phyloP scores from a whole-genome alignment of 2,797 vertebrate species.

The Xiphophorus birchmanni region DNA sequence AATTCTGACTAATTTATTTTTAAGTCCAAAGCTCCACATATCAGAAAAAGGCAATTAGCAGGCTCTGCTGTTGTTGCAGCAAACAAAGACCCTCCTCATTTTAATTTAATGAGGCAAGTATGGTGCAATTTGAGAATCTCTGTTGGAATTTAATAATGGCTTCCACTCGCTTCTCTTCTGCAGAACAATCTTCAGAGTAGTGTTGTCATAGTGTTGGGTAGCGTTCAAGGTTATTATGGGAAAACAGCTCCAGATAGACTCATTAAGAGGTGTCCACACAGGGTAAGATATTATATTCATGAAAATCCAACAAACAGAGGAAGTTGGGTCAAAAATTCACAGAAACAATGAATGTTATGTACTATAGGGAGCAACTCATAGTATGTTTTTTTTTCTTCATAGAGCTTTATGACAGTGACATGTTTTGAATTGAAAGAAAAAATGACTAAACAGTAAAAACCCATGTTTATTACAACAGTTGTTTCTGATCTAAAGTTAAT shows the following conservation, averaged over 20 bases:
- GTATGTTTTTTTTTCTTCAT: slow-evolving; percentile 13
- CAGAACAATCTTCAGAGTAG: slow-evolving; percentile 46
- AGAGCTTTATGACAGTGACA: slow-evolving; percentile 30
- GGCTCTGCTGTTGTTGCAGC: slow-evolving; percentile 72
- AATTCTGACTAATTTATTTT: slow-evolving; percentile 74
- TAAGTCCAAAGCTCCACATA: slow-evolving; percentile 62
- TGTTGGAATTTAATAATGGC: slow-evolving; percentile 78
- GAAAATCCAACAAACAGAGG: slow-evolving; percentile 45
- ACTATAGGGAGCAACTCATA: slow-evolving; percentile 26
- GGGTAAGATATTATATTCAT: slow-evolving; percentile 53
- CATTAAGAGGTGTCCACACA: slow-evolving; percentile 63
- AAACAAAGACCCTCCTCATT: slow-evolving; percentile 71
- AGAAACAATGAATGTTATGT: slow-evolving; percentile 58
- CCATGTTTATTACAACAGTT: background rate
- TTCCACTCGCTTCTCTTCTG: slow-evolving; percentile 55
- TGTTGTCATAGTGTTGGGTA: slow-evolving; percentile 81
- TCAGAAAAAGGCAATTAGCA: slow-evolving; percentile 72
- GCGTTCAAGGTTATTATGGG: slow-evolving; percentile 65
- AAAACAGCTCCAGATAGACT: slow-evolving; percentile 70
- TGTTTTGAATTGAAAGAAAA: slow-evolving; percentile 30
- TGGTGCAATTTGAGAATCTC: slow-evolving; percentile 62
- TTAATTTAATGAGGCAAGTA: slow-evolving; percentile 71
- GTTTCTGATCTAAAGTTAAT: background rate
- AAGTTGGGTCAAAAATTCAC: slow-evolving; percentile 44
- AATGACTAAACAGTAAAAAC: background rate